Percentiles rank a stretch among this genome's conserved stretches.
phyloP scores from a whole-genome alignment of 2,888 invertebrate species.

The Cheilosia soror region DNA sequence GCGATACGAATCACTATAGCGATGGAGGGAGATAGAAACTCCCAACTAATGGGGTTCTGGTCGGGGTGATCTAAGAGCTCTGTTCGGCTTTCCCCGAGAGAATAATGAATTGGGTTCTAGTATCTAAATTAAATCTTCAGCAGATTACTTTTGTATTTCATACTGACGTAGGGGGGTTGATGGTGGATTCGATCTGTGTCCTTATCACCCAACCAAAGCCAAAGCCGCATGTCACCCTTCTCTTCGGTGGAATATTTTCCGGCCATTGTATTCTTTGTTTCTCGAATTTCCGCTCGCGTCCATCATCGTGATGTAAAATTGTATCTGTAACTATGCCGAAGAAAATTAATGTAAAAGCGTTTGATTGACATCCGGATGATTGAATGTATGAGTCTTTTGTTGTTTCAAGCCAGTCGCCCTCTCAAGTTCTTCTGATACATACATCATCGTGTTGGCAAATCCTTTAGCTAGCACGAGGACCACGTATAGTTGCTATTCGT shows the following conservation, averaged over 20 bases:
- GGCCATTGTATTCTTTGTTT: conserved; percentile 63
- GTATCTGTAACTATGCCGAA: conserved; percentile 42
- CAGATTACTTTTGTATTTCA: conserved; percentile 67
- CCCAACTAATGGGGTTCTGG: conserved; percentile 31
- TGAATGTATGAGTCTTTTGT: conserved; percentile 59
- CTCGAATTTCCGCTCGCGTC: conserved; percentile 61
- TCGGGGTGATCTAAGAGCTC: conserved; percentile 1
- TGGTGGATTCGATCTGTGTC: conserved; percentile 12
- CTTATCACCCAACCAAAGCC: conserved; percentile 46
- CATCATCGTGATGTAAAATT: conserved; percentile 51
- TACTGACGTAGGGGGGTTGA: conserved; percentile 6
- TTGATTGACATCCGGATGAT: conserved; percentile 74
- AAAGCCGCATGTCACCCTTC: conserved; percentile 51
- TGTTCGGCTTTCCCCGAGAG: conserved; percentile 58
- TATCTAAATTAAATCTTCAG: conserved; percentile 75
- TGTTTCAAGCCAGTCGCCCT: conserved; percentile 43
- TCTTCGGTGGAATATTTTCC: conserved; percentile 34
- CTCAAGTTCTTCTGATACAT: conserved; percentile 42
- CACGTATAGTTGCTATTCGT: conserved; percentile 46
- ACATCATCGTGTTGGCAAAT: conserved; percentile 70
- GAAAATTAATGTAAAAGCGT: conserved; percentile 71
- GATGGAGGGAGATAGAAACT: conserved; percentile 1
- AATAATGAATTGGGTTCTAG: conserved; percentile 75
- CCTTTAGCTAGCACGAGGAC: conserved; percentile 66
- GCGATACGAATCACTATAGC: conserved; percentile 20